Percentiles rank a stretch among this genome's conserved stretches.
Conservation (phyloP, 1,140 invertebrate genomes). For the Periplaneta americana region DNA sequence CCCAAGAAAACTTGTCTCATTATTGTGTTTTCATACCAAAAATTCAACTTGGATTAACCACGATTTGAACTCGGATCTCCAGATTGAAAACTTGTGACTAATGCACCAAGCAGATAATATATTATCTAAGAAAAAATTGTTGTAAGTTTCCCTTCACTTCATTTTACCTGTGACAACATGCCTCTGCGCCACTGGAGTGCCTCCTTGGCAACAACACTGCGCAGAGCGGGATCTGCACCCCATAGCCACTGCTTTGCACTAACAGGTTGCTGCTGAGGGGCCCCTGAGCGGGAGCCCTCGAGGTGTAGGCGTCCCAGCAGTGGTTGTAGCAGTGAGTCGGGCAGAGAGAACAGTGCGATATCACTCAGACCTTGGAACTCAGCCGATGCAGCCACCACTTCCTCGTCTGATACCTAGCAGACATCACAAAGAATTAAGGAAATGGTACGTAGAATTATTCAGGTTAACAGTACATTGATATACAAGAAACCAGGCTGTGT, state of each 20-base stretch:
- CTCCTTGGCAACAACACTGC: conserved; percentile 78
- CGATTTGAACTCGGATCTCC: too few relatives aligned
- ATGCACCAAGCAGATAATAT: too few relatives aligned
- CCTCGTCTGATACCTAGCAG: conserved; percentile 55
- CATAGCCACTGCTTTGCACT: conserved; percentile 65
- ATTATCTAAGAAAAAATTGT: too few relatives aligned
- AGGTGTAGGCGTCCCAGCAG: conserved; percentile 57
- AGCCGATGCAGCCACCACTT: conserved; percentile 58
- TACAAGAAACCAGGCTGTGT: too few relatives aligned
- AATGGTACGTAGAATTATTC: too few relatives aligned
- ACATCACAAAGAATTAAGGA: neutral
- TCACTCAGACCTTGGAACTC: conserved; percentile 68
- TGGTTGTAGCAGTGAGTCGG: conserved; percentile 68
- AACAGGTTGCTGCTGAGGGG: conserved; percentile 21
- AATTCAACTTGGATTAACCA: too few relatives aligned
- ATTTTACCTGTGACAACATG: conserved; percentile 49
- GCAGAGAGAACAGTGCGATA: conserved; percentile 69
- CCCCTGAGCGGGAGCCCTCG: conserved; percentile 23
- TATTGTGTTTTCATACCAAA: too few relatives aligned
- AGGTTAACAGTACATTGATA: too few relatives aligned
- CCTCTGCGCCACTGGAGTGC: conserved; percentile 73
- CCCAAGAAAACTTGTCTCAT: too few relatives aligned
- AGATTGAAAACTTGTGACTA: too few relatives aligned
- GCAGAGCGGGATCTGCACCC: conserved; percentile 64
- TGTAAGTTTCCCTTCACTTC: too few relatives aligned